Conservation (phyloP, 1,140 invertebrate species). For the Zaprionus tsacasi region DNA sequence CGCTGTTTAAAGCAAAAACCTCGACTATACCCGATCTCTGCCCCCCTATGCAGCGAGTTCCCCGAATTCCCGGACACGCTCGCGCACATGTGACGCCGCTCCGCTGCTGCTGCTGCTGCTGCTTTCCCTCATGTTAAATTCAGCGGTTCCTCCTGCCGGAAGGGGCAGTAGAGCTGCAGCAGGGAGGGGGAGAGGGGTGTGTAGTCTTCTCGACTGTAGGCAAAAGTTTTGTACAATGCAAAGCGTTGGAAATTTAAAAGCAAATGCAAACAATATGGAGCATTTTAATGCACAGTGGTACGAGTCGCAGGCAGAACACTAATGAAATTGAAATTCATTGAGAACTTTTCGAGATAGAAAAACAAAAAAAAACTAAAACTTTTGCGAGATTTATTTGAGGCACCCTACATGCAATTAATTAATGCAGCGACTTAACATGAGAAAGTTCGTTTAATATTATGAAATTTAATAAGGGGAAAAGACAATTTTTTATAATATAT, state of each 20-base stretch:
- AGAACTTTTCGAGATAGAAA: conserved; percentile 1
- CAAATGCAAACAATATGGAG: conserved; percentile 75
- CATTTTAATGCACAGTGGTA: conserved; percentile 66
- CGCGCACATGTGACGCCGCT: conserved; percentile 61
- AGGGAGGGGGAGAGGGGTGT: neutral
- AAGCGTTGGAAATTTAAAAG: conserved; percentile 67
- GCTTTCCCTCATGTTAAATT: conserved; percentile 63
- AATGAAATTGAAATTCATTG: neutral
- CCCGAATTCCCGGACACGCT: conserved; percentile 27
- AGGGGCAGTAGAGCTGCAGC: conserved; percentile 10
- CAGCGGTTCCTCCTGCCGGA: conserved; percentile 25
- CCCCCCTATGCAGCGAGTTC: conserved; percentile 8
- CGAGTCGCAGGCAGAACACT: conserved; percentile 6
- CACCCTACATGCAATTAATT: neutral
- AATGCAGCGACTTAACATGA: neutral
- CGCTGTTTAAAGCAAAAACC: conserved; percentile 63
- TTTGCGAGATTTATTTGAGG: neutral
- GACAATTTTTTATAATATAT: too few relatives aligned
- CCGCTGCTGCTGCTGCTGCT: conserved; percentile 36
- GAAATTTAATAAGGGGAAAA: too few relatives aligned
- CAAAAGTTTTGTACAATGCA: conserved; percentile 61
- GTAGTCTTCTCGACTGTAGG: conserved; percentile 41
- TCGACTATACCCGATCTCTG: conserved; percentile 33
- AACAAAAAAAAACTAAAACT: neutral
- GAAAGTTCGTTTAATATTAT: too few relatives aligned